phyloP scores from a whole-genome alignment of 2,888 invertebrate species.

The Branchipolynoe longqiensis region DNA sequence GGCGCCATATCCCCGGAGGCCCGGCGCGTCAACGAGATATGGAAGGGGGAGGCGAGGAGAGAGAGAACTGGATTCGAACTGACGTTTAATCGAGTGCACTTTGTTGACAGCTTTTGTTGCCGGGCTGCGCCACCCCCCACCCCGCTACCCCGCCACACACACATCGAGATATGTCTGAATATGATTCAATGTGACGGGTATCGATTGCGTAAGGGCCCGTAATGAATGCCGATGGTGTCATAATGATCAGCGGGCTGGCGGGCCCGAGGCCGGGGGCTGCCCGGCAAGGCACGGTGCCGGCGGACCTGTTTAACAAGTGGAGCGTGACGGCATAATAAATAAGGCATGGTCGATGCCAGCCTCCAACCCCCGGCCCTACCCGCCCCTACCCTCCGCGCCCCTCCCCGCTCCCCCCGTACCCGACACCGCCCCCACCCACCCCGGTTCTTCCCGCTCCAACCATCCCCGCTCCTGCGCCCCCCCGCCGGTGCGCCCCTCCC shows the following conservation, averaged over 20 bases:
- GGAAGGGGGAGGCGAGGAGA: neutral
- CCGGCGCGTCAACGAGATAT: no score
- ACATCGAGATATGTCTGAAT: constrained; percentile 34
- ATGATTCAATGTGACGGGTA: constrained; percentile 47
- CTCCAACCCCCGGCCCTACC: no score
- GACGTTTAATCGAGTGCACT: constrained; percentile 53
- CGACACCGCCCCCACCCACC: no score
- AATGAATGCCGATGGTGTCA: constrained; percentile 10
- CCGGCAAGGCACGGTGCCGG: neutral
- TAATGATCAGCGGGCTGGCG: constrained; percentile 13
- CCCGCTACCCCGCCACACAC: no score
- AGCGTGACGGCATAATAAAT: constrained; percentile 18
- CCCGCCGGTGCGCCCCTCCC: no score
- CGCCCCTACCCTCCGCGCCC: no score
- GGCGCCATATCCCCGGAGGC: no score
- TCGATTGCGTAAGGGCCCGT: constrained; percentile 14
- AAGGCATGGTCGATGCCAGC: neutral
- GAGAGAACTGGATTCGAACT: constrained; percentile 21
- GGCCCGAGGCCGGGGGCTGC: neutral
- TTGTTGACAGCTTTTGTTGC: constrained; percentile 34
- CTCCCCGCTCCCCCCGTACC: no score
- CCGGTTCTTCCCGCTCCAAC: no score
- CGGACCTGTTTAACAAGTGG: constrained; percentile 9
- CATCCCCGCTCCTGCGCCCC: no score
- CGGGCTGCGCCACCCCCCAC: no score